phyloP scores from a whole-genome alignment of 2,888 invertebrate genomes.

The Diaprepes abbreviatus region DNA sequence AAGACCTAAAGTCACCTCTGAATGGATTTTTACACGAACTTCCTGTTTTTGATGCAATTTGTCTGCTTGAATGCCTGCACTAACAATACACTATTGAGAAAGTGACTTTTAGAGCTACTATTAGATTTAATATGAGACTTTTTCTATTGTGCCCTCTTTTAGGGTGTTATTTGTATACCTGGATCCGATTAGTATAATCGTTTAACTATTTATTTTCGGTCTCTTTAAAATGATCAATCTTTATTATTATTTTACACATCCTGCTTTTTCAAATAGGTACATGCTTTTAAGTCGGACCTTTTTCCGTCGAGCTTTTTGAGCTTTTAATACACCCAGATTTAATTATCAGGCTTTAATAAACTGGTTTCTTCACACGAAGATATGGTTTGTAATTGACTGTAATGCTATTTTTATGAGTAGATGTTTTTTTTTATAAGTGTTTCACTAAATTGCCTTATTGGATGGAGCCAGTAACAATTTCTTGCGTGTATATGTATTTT shows the following conservation, averaged over 20 bases:
- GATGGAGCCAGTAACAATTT: no score
- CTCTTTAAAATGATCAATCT: conserved; percentile 52
- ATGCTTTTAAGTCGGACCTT: conserved; percentile 30
- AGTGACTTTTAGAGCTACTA: conserved; percentile 67
- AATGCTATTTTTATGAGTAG: conserved; percentile 18
- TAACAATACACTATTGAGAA: conserved; percentile 65
- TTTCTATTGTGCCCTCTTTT: conserved; percentile 55
- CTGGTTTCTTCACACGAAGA: conserved; percentile 30
- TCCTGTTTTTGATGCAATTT: conserved; percentile 69
- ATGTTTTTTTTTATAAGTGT: background rate
- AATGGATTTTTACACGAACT: conserved; percentile 67
- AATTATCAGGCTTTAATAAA: conserved; percentile 43
- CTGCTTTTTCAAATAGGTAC: conserved; percentile 50
- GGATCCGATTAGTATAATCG: conserved; percentile 62
- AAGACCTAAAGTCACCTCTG: conserved; percentile 62
- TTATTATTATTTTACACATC: conserved; percentile 54
- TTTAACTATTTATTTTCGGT: conserved; percentile 58
- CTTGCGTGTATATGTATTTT: no score
- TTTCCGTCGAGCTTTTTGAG: conserved; percentile 17
- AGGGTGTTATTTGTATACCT: conserved; percentile 57
- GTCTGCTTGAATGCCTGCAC: conserved; percentile 65
- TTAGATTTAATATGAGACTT: conserved; percentile 66
- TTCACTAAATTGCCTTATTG: no score
- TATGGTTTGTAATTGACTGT: conserved; percentile 17
- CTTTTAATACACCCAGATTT: conserved; percentile 44